Conservation (phyloP, 2,797 vertebrate genomes). For the Sebastes matsubarae region DNA sequence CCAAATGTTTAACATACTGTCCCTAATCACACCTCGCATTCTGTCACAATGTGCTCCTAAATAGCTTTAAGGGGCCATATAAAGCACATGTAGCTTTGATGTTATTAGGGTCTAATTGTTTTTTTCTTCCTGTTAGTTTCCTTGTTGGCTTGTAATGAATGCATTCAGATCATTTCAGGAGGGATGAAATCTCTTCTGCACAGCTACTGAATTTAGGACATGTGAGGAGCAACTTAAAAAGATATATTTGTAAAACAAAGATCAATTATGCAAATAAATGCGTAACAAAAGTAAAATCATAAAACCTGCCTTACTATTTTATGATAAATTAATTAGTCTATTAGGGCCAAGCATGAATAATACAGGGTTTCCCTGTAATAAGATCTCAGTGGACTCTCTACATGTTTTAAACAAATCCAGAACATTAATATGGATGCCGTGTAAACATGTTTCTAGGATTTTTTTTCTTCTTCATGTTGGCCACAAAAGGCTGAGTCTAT, state of each 20-base stretch:
- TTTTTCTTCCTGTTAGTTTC: slow-evolving; percentile 40
- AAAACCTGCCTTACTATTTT: slow-evolving; percentile 65
- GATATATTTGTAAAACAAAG: slow-evolving; percentile 83
- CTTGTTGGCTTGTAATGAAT: slow-evolving; percentile 25
- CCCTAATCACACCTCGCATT: slow-evolving; percentile 70
- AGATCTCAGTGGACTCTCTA: slow-evolving; percentile 79
- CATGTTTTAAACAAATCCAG: slow-evolving; percentile 79
- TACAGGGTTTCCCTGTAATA: slow-evolving; percentile 76
- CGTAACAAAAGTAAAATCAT: slow-evolving; percentile 75
- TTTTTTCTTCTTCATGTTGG: slow-evolving; percentile 61
- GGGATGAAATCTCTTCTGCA: slow-evolving; percentile 49
- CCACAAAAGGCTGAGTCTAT: slow-evolving; percentile 74
- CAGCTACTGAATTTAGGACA: slow-evolving; percentile 51
- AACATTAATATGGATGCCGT: slow-evolving; percentile 77
- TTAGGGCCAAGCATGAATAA: slow-evolving; percentile 82
- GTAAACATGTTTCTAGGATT: slow-evolving; percentile 80
- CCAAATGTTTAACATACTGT: slow-evolving; percentile 78
- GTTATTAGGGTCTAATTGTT: slow-evolving; percentile 60
- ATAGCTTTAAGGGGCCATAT: slow-evolving; percentile 61
- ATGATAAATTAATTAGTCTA: slow-evolving; percentile 84
- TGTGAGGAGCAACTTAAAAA: slow-evolving; percentile 68
- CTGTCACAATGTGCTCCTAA: slow-evolving; percentile 70
- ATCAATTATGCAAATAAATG: slow-evolving; percentile 82
- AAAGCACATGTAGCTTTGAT: slow-evolving; percentile 63
- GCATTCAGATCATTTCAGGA: slow-evolving; percentile 51